Evolutionary conservation across 2,888 invertebrate genomes (phyloP).

Genomic region (Acanthopleura granulata): DNA sequence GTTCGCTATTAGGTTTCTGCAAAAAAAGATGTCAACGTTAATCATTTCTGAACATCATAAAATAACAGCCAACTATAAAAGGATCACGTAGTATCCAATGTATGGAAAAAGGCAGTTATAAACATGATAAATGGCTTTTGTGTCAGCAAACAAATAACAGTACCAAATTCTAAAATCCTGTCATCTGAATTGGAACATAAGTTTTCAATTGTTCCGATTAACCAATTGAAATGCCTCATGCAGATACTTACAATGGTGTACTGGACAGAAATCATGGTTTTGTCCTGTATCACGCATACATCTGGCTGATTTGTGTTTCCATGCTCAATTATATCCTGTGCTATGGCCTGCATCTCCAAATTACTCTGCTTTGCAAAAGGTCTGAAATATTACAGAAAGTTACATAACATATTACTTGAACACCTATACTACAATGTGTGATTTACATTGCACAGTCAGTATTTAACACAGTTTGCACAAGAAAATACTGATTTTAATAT

Average conservation of each 20-base stretch:
- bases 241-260: conserved; percentile 43
- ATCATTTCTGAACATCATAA: no score
- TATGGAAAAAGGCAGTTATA: no score
- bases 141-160: no score
- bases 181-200: no score
- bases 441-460: no score
- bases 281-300: conserved; percentile 39
- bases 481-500: neutral
- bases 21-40: conserved; percentile 19
- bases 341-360: conserved; percentile 49
- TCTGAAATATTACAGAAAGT: conserved; percentile 32
- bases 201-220: no score
- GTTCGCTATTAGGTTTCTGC: conserved; percentile 61
- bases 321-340: conserved; percentile 38
- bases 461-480: neutral
- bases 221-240: no score
- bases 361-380: conserved; percentile 52
- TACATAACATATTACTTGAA: neutral
- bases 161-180: no score
- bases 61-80: no score
- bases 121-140: no score
- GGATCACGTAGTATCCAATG: no score
- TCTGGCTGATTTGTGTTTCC: conserved; percentile 39
- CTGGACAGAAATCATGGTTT: conserved; percentile 48
- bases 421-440: no score